A percentile compares a stretch with the other conserved stretches of the same genome.
These are phyloP conservation scores for Drosophila eugracilis DNA, from an alignment of 1,140 invertebrate genomes.

Conservation along the genomic window DNA sequence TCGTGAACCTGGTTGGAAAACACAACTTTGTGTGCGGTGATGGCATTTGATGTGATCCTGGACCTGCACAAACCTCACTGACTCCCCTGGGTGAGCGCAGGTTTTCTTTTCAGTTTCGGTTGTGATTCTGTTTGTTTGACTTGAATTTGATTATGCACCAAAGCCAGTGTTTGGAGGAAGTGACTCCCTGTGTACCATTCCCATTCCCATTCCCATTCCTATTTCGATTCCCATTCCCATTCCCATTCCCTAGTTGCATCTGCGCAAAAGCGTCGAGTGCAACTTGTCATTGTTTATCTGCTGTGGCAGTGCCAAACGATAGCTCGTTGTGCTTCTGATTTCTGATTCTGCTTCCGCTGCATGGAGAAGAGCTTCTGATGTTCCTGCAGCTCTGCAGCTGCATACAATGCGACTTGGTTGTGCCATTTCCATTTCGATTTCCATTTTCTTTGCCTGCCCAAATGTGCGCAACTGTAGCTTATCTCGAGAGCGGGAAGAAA, in stretches of 20 bases:
- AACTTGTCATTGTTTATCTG: slow-evolving; percentile 65
- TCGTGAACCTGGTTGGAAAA: slow-evolving; percentile 31
- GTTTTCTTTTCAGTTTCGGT: too few relatives aligned
- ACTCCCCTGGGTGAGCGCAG: slow-evolving; percentile 42
- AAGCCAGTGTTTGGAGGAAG: slow-evolving; percentile 15
- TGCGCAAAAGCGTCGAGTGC: slow-evolving; percentile 52
- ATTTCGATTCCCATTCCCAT: slow-evolving; percentile 13
- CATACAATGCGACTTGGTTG: slow-evolving; percentile 47
- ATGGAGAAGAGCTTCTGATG: slow-evolving; percentile 11
- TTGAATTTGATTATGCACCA: slow-evolving; percentile 56
- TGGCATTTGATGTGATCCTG: slow-evolving; percentile 48
- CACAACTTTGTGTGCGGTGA: slow-evolving; percentile 27
- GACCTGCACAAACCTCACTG: slow-evolving; percentile 22
- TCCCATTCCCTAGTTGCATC: slow-evolving; percentile 32
- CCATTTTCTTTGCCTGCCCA: slow-evolving; percentile 52
- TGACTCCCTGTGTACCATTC: slow-evolving; percentile 4
- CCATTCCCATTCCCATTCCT: slow-evolving; percentile 9
- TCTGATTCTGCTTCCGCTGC: slow-evolving; percentile 44
- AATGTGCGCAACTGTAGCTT: slow-evolving; percentile 47
- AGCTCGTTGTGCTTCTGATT: slow-evolving; percentile 37
- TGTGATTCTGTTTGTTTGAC: slow-evolving; percentile 46
- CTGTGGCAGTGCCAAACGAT: slow-evolving; percentile 37
- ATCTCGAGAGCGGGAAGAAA: slow-evolving; percentile 20
- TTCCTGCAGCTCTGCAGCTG: slow-evolving; percentile 43
- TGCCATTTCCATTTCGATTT: slow-evolving; percentile 53